Conservation (phyloP, 2,113 vertebrate species). For the Condylura cristata region DNA sequence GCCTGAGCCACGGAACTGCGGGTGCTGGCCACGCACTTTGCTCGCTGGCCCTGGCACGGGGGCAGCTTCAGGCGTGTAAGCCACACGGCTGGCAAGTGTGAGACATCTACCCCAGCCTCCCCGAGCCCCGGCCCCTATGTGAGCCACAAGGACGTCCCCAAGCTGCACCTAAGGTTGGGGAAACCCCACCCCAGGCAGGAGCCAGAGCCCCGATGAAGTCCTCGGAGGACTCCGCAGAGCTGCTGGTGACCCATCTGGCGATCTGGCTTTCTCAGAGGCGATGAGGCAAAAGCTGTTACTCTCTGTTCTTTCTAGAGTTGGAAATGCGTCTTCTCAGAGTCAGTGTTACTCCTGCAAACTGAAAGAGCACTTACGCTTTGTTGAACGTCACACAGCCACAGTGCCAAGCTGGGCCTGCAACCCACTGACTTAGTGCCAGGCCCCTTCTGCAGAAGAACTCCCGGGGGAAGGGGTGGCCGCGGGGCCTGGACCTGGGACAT, state of each 20-base stretch:
- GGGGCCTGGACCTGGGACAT: no score
- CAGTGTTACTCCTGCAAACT: not conserved
- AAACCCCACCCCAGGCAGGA: not conserved
- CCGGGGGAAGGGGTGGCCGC: no score
- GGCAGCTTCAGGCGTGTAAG: no score
- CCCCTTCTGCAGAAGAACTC: not conserved
- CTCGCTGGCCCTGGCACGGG: not conserved
- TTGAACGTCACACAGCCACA: not conserved
- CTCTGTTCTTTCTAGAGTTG: not conserved
- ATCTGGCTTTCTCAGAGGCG: no score
- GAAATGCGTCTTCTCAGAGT: not conserved
- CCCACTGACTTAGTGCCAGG: not conserved
- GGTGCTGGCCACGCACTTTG: not conserved
- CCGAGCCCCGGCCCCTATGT: not conserved
- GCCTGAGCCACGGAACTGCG: not conserved
- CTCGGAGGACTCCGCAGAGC: no score
- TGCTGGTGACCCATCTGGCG: no score
- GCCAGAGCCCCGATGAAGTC: no score
- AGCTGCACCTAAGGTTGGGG: not conserved
- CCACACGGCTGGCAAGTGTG: no score
- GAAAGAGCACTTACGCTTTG: accelerated
- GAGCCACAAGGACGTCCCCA: not conserved
- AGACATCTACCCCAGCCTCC: not conserved
- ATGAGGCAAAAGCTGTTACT: no score
- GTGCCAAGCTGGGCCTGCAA: not conserved